Base-by-base conservation (phyloP, 2,113 vertebrate species). In the Strix uralensis region DNA sequence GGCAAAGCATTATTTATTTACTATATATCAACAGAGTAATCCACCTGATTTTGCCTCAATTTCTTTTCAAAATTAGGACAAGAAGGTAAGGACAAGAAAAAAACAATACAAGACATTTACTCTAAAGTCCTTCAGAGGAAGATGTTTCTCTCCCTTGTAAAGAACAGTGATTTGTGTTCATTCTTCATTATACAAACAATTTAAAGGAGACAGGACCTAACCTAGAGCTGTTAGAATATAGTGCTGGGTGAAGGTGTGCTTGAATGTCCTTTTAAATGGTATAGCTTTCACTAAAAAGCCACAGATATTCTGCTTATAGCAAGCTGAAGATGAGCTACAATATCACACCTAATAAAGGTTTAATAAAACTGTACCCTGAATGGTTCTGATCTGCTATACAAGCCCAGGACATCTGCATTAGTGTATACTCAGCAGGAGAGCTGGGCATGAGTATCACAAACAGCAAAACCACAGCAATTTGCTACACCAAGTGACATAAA, bases 1-100 rank as follows among this genome's bases (percentile, higher is more conserved):
- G 71, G 9, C 32, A 46, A 58, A 40, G 22, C 71, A 96, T 96
- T 90, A 94, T 94, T 96, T 97, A 96, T 97, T 96, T 93, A 96
- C 81, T 9, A 2, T 16, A n/a, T 93, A 44, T 44, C 42, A 44
- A 44, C 42, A 44, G 15, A 44, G 42, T 44, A 15, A 44, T 95
- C 81, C 7, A 11, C 47, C 81, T 49, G 61, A 38, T 94, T 96
- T 69, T 73, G 3, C 62, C 63, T 95, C 63, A 55, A 26, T 70
- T 94, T 92, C 46, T 92, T 83, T 46, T 65, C 46, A 77, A 81
- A 96, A 92, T 66, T 30, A 90, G 74, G 82, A 92, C 88, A 55
- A 51, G 49, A 15, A 82, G 7, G 27, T 44, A 72, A 92, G 42
- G 51, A 46, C 34, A 59, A 15, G 30, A 49, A 66, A 77, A 79